These are phyloP conservation scores for Leucophenga maculata DNA, from an alignment of 2,888 invertebrate genomes.

Conservation along the genomic window DNA sequence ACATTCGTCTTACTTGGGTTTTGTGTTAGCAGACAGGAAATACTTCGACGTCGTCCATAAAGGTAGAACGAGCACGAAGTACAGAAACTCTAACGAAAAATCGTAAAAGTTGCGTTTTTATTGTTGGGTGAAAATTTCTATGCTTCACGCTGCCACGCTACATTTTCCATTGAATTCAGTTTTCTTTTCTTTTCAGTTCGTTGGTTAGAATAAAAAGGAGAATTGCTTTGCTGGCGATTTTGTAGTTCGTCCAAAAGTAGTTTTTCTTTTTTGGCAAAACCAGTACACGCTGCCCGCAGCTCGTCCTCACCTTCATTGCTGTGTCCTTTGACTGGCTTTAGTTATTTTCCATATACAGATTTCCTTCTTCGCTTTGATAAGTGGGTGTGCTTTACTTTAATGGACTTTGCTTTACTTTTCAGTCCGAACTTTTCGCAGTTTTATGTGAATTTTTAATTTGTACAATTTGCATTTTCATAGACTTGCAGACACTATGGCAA, in stretches of 20 bases:
- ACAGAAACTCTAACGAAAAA: background rate
- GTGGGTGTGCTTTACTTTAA: conserved; percentile 24
- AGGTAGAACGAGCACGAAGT: background rate
- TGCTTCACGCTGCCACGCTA: background rate
- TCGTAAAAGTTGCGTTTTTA: conserved; percentile 24
- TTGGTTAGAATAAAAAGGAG: background rate
- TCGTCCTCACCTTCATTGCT: conserved; percentile 17
- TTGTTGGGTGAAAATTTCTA: conserved; percentile 20
- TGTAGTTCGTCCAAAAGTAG: background rate
- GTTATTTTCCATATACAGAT: background rate
- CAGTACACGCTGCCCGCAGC: no score
- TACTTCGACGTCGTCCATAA: conserved; percentile 49
- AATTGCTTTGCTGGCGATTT: background rate
- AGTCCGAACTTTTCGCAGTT: background rate
- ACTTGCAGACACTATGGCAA: background rate
- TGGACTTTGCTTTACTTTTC: conserved; percentile 8
- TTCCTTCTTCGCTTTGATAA: background rate
- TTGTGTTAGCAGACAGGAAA: conserved; percentile 58
- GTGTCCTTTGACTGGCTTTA: background rate
- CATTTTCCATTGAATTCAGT: background rate
- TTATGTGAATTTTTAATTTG: conserved; percentile 19
- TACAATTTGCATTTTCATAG: conserved; percentile 5
- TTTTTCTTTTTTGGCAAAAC: conserved; percentile 37
- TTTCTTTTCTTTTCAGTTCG: conserved; percentile 30
- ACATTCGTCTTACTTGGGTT: conserved; percentile 59